These are phyloP conservation scores for Vulpes vulpes DNA, from an alignment of 2,113 vertebrate genomes.

Conservation along the genomic window DNA sequence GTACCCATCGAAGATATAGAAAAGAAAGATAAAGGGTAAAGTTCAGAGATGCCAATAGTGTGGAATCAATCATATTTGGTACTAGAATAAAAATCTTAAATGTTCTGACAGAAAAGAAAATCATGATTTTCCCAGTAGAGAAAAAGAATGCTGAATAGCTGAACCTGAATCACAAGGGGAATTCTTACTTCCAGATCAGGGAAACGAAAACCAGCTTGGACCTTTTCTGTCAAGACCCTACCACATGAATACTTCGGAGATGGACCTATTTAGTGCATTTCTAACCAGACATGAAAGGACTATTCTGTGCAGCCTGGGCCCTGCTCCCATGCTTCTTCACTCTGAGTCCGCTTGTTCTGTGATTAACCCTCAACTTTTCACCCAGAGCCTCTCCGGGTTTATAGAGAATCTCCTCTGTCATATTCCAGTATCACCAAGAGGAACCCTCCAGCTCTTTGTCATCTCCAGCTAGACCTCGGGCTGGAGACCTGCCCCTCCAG, in stretches of 20 bases:
- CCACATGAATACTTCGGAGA: not conserved
- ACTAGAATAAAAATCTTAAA: not conserved
- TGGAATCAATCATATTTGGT: not conserved
- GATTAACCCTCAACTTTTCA: not conserved
- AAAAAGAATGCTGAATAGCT: not conserved
- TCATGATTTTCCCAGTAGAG: not conserved
- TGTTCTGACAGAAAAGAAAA: not conserved
- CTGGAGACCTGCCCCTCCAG: not conserved
- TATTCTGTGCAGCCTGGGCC: not conserved
- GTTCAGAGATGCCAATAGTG: not conserved
- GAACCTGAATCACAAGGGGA: not conserved
- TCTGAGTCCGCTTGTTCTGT: not conserved
- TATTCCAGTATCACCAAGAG: not conserved
- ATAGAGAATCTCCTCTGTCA: not conserved
- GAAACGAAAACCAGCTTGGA: not conserved
- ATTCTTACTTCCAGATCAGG: not conserved
- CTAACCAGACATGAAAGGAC: not conserved
- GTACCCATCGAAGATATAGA: not conserved
- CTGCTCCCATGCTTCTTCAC: rapidly evolving
- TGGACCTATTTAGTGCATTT: not conserved
- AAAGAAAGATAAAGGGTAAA: not conserved
- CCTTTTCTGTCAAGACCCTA: not conserved
- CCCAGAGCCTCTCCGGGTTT: not conserved
- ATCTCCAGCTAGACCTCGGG: not conserved
- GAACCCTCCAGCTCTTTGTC: not conserved